A percentile compares a stretch with the other conserved stretches of the same genome.
Evolutionary conservation across 2,113 vertebrate species (phyloP).

Genomic region (Trogon melanurus): DNA sequence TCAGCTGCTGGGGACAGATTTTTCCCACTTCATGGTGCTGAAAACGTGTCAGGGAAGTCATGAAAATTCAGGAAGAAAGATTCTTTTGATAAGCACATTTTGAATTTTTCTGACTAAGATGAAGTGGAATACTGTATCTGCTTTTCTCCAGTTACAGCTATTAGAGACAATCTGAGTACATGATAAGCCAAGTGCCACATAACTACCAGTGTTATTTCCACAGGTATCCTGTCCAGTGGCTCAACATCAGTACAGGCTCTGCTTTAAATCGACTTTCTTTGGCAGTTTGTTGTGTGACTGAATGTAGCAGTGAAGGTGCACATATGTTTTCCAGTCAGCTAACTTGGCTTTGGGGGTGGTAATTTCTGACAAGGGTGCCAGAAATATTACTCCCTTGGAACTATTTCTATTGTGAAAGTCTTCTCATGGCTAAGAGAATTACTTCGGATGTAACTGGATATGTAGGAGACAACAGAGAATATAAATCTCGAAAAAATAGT

Average conservation of each 20-base stretch:
- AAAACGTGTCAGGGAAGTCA: fast-evolving
- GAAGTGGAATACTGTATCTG: not conserved
- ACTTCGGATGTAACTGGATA: not conserved
- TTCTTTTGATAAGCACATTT: not conserved
- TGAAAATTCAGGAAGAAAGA: not conserved
- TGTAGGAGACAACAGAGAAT: not conserved
- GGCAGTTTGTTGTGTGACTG: fast-evolving
- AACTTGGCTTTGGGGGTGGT: not conserved
- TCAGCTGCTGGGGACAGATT: not conserved
- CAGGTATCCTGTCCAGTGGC: fast-evolving
- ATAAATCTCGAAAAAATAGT: not conserved
- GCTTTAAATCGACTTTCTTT: not conserved
- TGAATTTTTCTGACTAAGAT: not conserved
- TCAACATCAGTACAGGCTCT: not conserved
- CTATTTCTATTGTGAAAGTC: not conserved
- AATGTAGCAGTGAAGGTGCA: not conserved
- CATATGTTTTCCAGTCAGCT: not conserved
- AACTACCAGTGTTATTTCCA: not conserved
- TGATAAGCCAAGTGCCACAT: fast-evolving
- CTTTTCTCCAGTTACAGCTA: not conserved
- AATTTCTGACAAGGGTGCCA: not conserved
- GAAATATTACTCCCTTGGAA: not conserved
- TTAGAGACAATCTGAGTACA: not conserved
- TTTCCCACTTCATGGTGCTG: not conserved
- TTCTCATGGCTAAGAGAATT: not conserved